A percentile compares a stretch with the other conserved stretches of the same genome.
These are phyloP conservation scores for Zaprionus africanus DNA, from an alignment of 1,140 invertebrate species.

Conservation along the genomic window DNA sequence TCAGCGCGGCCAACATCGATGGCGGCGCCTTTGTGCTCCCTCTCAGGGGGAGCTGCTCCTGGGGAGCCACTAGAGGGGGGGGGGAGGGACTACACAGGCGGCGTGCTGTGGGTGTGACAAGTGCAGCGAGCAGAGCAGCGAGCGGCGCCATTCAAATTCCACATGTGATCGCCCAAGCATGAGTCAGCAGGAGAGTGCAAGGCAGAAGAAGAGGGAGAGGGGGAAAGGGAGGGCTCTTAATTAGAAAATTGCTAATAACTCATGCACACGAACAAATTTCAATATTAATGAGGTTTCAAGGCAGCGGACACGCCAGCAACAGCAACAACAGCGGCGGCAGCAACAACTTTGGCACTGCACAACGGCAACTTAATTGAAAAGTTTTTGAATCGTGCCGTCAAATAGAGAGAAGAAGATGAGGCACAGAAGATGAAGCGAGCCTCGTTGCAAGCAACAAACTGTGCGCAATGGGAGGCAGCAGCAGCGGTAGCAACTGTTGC, in stretches of 20 bases:
- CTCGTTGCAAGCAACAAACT: constrained; percentile 32
- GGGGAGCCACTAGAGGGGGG: constrained; percentile 13
- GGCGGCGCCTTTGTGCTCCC: constrained; percentile 49
- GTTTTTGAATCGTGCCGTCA: constrained; percentile 58
- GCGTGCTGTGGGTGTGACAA: constrained; percentile 36
- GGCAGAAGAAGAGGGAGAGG: not conserved
- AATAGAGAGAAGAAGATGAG: constrained; percentile 13
- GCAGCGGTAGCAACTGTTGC: constrained; percentile 28
- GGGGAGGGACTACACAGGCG: not conserved
- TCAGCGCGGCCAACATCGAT: constrained; percentile 59
- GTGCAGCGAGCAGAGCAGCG: not conserved
- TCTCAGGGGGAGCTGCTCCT: not conserved
- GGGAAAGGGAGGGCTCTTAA: constrained; percentile 60
- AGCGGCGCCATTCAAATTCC: constrained; percentile 65
- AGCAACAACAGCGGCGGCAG: constrained; percentile 29
- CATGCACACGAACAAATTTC: constrained; percentile 83
- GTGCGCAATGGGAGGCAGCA: constrained; percentile 68
- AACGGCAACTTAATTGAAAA: constrained; percentile 72
- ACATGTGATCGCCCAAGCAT: constrained; percentile 77
- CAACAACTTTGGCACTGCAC: constrained; percentile 42
- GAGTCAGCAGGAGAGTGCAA: constrained; percentile 43
- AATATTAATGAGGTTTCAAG: constrained; percentile 82
- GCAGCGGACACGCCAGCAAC: constrained; percentile 42
- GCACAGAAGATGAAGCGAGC: not conserved
- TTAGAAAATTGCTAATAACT: constrained; percentile 83